Base-by-base conservation (phyloP, 2,113 vertebrate genomes). In the Ceyx melanurus region DNA sequence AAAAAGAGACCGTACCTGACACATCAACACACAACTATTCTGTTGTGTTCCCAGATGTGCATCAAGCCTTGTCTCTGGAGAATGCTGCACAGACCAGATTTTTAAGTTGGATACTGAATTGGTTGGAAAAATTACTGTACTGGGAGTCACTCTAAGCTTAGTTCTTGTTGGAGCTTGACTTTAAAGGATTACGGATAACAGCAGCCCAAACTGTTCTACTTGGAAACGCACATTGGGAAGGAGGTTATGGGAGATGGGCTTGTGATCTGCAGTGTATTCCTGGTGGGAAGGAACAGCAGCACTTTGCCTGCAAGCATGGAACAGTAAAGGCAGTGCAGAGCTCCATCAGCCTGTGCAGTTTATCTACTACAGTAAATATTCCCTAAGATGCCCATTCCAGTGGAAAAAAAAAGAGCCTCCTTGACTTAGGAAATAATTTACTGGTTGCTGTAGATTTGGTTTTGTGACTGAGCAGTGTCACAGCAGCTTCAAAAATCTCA, bases 151-250 rank as follows among this genome's bases (percentile, higher is more conserved):
- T 87, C 23, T 17, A 4, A 8, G 37, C 19, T 79, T 13, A 54
- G 53, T 33, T 89, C 28, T 28, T 74, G 4, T 15, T 66, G 48
- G 60, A 89, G 65, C 33, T 57, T 48, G 33, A 8, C 42, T 37
- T 68, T 42, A 14, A 31, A 22, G 60, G 20, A 42, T 58, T 33
- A 50, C 65, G 60, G 56, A 11, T 37, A 22, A 3, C 7, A 15
- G 28, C 58, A 57, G 75, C 46, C 65, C 37, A 10, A 11, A 25
- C 42, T 16, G 35, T 28, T 54, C 37, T 46, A 5, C 16, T 35
- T 4, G 13, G 58, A 3, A 28, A 29, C 12, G 13, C 0, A 3
- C 28, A 5, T 31, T 0, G n/a, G 76, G 50, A 37, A 46, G 65
- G 46, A 78, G 79, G 35, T 5, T 51, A 13, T 35, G 64, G 78